phyloP scores from a whole-genome alignment of 37 sponge, comb jelly and placozoan species.

The Trichoplax adhaerens region DNA sequence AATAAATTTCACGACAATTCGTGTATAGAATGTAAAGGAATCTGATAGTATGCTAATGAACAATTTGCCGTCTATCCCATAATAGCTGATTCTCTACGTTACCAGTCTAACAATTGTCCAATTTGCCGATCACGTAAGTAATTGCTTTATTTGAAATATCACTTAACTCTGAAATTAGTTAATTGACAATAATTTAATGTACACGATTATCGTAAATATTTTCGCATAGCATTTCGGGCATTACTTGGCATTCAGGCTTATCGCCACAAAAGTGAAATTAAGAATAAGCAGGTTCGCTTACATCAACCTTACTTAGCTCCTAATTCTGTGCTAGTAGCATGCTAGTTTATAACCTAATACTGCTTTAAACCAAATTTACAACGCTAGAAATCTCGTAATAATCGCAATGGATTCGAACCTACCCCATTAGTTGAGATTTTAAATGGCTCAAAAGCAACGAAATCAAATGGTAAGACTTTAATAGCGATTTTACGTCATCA shows the following conservation, averaged over 20 bases:
- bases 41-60: not conserved
- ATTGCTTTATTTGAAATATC: not conserved
- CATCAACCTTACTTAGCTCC: no score
- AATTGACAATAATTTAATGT: not conserved
- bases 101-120: slow-evolving; percentile 70
- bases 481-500: no score
- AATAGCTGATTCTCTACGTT: slow-evolving; percentile 45
- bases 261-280: no score
- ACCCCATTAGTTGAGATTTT: no score
- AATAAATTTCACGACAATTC: not conserved
- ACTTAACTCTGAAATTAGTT: not conserved
- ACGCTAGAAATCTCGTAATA: no score
- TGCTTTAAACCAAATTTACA: no score
- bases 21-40: not conserved
- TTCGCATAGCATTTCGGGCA: slow-evolving; percentile 46
- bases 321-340: no score
- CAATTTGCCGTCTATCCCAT: not conserved
- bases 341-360: no score
- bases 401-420: no score
- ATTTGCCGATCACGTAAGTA: slow-evolving; percentile 70
- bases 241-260: slow-evolving; percentile 39
- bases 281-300: no score
- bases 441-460: no score
- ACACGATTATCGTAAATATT: not conserved
- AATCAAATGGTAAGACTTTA: no score